Conservation (phyloP, 2,113 vertebrate genomes). For the Ivindomyrus marchei region DNA sequence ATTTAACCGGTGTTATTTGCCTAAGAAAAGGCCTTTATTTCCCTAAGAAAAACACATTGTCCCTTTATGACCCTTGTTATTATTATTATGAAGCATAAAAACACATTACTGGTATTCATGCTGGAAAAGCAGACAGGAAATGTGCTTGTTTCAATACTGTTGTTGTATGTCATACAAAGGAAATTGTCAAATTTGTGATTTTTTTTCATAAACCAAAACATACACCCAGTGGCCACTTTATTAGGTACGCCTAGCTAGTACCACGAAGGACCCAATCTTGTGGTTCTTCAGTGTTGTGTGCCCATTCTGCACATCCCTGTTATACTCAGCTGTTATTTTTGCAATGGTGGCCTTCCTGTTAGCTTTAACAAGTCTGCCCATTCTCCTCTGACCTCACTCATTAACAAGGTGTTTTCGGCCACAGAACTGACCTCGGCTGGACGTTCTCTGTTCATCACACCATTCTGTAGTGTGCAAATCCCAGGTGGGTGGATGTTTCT, state of each 20-base stretch:
- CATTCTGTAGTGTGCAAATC: not conserved
- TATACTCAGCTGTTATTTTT: not conserved
- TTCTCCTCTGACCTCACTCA: not conserved
- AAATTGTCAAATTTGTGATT: not conserved
- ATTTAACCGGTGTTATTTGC: not conserved
- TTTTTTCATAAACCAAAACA: not conserved
- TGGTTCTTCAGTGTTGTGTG: not conserved
- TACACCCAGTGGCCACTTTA: not conserved
- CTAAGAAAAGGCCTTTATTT: not conserved
- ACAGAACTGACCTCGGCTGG: not conserved
- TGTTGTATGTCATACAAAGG: not conserved
- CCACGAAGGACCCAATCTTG: not conserved
- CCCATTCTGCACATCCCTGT: not conserved
- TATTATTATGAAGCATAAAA: conserved; percentile 1
- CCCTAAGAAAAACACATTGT: not conserved
- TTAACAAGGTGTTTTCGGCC: not conserved
- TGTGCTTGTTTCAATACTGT: not conserved
- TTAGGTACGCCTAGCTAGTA: not conserved
- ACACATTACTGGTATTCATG: not conserved
- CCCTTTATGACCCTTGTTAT: conserved; percentile 4
- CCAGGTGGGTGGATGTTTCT: not conserved
- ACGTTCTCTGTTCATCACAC: not conserved
- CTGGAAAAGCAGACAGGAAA: not conserved
- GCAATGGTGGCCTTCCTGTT: not conserved
- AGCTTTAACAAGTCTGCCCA: not conserved